phyloP scores from a whole-genome alignment of 2,113 vertebrate genomes.

The Vulpes lagopus region DNA sequence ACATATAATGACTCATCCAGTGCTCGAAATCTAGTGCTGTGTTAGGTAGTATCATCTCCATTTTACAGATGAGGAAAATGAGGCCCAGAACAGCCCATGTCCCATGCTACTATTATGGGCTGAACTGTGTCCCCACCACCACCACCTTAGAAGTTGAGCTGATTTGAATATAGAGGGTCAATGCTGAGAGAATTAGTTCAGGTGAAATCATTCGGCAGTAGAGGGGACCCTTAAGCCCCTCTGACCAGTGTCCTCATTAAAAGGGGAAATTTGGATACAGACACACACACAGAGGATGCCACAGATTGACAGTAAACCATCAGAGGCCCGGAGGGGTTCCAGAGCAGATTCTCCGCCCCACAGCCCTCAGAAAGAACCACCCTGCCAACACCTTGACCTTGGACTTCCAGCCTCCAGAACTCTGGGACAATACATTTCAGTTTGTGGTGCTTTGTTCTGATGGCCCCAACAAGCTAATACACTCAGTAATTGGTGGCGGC shows the following conservation, averaged over 20 bases:
- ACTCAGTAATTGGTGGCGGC: too few relatives aligned
- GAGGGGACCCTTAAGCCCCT: not conserved
- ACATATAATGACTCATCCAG: accelerated
- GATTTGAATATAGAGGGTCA: not conserved
- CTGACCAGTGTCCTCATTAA: not conserved
- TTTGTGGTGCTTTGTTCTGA: not conserved
- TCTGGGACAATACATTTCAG: accelerated
- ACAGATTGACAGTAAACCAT: not conserved
- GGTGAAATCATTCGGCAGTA: not conserved
- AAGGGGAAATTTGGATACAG: not conserved
- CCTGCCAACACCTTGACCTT: not conserved
- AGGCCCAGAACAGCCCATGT: not conserved
- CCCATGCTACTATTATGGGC: too few relatives aligned
- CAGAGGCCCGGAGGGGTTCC: accelerated
- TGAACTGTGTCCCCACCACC: not conserved
- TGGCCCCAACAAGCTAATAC: not conserved
- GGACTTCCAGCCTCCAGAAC: not conserved
- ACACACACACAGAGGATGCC: accelerated
- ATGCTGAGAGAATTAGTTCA: not conserved
- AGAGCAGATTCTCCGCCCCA: not conserved
- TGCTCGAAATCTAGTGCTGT: accelerated
- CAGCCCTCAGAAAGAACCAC: not conserved
- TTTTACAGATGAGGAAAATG: not conserved
- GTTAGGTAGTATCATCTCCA: not conserved
- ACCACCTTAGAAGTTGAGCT: not conserved